A percentile compares a stretch with the other conserved stretches of the same genome.
Evolutionary conservation across 2,888 invertebrate species (phyloP).

Genomic region (Drosophila subquinaria): DNA sequence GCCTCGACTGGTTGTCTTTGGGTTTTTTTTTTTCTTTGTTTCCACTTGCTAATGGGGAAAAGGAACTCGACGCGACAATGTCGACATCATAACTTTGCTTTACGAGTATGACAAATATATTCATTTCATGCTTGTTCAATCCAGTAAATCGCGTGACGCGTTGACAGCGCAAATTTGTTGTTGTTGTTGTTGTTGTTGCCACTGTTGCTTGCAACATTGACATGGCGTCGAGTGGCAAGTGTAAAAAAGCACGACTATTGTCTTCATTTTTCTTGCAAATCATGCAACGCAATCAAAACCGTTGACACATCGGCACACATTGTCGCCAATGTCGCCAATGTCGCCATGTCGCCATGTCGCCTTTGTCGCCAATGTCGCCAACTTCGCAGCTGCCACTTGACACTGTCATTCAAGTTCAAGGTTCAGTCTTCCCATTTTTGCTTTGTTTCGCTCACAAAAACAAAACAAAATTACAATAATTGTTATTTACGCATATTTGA

Average conservation of each 20-base stretch:
- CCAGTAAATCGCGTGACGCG: slow-evolving; percentile 76
- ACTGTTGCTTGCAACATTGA: slow-evolving; percentile 30
- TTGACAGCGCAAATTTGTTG: slow-evolving; percentile 60
- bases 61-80: slow-evolving; percentile 49
- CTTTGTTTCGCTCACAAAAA: slow-evolving; percentile 55
- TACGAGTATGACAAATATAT: slow-evolving; percentile 74
- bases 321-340: slow-evolving; percentile 15
- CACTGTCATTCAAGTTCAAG: slow-evolving; percentile 76
- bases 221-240: slow-evolving; percentile 58
- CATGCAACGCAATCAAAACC: slow-evolving; percentile 78
- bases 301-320: slow-evolving; percentile 75
- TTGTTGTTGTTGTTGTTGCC: slow-evolving; percentile 17
- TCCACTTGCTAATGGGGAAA: slow-evolving; percentile 63
- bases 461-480: slow-evolving; percentile 71
- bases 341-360: slow-evolving; percentile 22
- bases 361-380: slow-evolving; percentile 2
- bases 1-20: slow-evolving; percentile 5
- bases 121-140: slow-evolving; percentile 77
- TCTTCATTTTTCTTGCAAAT: slow-evolving; percentile 81
- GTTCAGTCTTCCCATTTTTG: slow-evolving; percentile 37
- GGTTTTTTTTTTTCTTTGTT: slow-evolving; percentile 23
- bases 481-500: slow-evolving; percentile 80
- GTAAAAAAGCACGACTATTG: slow-evolving; percentile 72
- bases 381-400: slow-evolving; percentile 42
- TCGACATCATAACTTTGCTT: slow-evolving; percentile 66